Conservation (phyloP, 2,113 vertebrate species). For the Myotis brandtii region DNA sequence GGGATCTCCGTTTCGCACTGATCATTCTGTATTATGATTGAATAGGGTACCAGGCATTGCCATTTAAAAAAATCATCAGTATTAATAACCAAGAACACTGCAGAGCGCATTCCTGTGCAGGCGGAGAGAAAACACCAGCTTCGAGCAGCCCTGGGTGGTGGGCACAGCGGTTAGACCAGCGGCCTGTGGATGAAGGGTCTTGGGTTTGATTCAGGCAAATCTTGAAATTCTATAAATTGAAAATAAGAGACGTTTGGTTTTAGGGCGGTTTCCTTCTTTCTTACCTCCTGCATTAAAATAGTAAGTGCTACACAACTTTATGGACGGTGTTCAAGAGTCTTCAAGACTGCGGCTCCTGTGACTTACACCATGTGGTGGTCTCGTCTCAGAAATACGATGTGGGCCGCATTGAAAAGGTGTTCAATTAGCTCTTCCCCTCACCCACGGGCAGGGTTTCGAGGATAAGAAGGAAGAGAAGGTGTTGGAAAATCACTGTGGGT, state of each 20-base stretch:
- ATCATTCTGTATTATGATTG: not conserved
- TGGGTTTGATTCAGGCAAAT: not conserved
- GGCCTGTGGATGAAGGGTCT: no score
- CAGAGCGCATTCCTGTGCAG: no score
- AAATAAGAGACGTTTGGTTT: not conserved
- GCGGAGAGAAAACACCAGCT: not conserved
- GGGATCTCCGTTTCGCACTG: not conserved
- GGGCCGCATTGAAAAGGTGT: rapidly evolving
- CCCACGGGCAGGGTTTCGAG: rapidly evolving
- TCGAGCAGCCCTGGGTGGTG: no score
- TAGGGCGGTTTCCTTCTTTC: not conserved
- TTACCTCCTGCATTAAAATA: not conserved
- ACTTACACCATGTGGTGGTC: rapidly evolving
- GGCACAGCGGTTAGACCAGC: no score
- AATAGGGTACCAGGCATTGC: no score
- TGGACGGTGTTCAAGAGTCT: no score
- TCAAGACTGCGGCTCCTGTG: rapidly evolving
- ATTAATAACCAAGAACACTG: not conserved
- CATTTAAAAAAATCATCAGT: not conserved
- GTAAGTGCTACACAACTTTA: not conserved
- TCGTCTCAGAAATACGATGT: not conserved
- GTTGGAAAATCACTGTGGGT: not conserved
- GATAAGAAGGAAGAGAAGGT: not conserved
- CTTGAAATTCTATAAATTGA: not conserved
- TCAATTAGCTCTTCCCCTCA: not conserved